Evolutionary conservation across 1,140 invertebrate species (phyloP), one percentile per base, ranked within the genome.

Genomic region (Camponotus floridanus): DNA sequence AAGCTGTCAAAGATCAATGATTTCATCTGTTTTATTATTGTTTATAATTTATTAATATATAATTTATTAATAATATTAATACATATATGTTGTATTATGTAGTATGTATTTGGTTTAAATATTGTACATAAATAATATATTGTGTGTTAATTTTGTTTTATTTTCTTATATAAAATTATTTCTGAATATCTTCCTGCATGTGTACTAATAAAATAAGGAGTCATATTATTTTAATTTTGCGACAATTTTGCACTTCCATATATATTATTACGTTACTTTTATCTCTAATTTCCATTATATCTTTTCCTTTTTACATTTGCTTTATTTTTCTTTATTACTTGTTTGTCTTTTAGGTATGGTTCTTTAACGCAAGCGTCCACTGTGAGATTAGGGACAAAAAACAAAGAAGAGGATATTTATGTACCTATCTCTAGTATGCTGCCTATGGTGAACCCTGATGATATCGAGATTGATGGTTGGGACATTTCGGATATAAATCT

Each of bases 391-490:
- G 98, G 98, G 0, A 96, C 96, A 68, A 94, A 99, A 13, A 98
- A 98, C 0, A 96, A 95, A 33, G 96, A 96, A 79, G 95, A 96
- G 84, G 97, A 99, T 92, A 96, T 99, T 0, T 97, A 97, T 94
- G 96, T 98, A 9, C 98, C 98, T 0, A 96, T 99, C 95, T 97
- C 96, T 42, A 96, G 97, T 65, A 91, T 99, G 65, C 92, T 99
- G 11, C 99, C 99, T 0, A 98, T 99, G 97, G 97, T 99, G 0
- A 94, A 98, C 92, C 98, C 98, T 0, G 96, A 99, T 94, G 97
- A 99, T 91, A 96, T 99, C 62, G 96, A 97, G 36, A 95, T 99
- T 78, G 99, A 99, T 93, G 99, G 98, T 0, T 99, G 99, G 99
- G 99, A 99, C 93, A 99, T 99, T 88, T 99, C 98, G 18, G 95